Conservation (phyloP, 2,797 vertebrate species). For the Phylloscopus collybita region DNA sequence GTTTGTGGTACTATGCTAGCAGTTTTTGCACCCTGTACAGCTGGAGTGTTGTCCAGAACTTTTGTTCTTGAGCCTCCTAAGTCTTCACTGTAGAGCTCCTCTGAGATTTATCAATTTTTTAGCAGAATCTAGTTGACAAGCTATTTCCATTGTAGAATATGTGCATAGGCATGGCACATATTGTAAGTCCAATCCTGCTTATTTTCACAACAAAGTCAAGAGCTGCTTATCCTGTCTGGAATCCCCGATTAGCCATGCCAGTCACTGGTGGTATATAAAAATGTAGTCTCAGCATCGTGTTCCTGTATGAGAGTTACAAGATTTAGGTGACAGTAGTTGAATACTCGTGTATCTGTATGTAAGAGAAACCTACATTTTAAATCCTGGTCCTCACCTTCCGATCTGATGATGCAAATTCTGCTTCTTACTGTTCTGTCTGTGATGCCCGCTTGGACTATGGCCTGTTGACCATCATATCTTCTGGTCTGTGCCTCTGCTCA, state of each 20-base stretch:
- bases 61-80: not conserved
- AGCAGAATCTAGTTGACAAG: not conserved
- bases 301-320: not conserved
- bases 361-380: not conserved
- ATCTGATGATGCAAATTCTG: not conserved
- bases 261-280: not conserved
- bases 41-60: not conserved
- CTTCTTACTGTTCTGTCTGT: not conserved
- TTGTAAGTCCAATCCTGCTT: not conserved
- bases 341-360: not conserved
- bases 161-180: not conserved
- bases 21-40: not conserved
- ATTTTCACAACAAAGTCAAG: not conserved
- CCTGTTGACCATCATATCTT: not conserved
- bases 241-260: not conserved
- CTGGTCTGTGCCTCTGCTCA: not conserved
- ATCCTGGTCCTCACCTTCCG: not conserved
- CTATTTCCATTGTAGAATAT: not conserved
- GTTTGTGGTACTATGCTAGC: not conserved
- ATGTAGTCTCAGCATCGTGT: not conserved
- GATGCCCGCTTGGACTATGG: not conserved
- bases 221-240: not conserved
- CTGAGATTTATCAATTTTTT: not conserved
- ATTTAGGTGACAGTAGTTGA: not conserved
- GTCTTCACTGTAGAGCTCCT: not conserved